Percentiles rank a stretch among this genome's conserved stretches.
These are phyloP conservation scores for Digitonthophagus gazella DNA, from an alignment of 2,888 invertebrate genomes.

Conservation along the genomic window DNA sequence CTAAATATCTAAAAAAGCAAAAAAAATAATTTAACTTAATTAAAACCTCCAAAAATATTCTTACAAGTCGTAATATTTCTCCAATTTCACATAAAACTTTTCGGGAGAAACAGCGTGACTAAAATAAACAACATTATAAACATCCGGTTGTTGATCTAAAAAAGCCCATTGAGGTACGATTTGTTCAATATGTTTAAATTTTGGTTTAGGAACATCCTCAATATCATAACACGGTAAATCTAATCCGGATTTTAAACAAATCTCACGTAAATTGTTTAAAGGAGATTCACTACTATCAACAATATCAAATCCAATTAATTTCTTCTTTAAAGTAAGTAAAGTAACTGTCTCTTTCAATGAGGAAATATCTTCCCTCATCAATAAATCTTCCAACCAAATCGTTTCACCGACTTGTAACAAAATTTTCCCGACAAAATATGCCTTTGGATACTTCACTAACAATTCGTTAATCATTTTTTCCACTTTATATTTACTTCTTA, in stretches of 20 bases:
- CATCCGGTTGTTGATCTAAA: conserved; percentile 48
- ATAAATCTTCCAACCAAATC: conserved; percentile 65
- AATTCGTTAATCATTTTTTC: conserved; percentile 18
- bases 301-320: conserved; percentile 52
- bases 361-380: conserved; percentile 57
- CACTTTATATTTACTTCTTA: conserved; percentile 22
- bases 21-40: background rate
- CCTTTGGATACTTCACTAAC: conserved; percentile 32
- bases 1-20: conserved; percentile 38
- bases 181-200: conserved; percentile 29
- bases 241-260: conserved; percentile 50
- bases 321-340: conserved; percentile 56
- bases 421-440: conserved; percentile 52
- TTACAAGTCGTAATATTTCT: conserved; percentile 52
- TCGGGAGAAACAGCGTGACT: conserved; percentile 52
- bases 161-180: conserved; percentile 53
- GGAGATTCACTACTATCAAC: conserved; percentile 54
- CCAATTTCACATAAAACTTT: conserved; percentile 54
- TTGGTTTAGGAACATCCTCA: conserved; percentile 27
- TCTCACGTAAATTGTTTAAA: conserved; percentile 51
- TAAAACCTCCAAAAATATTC: conserved; percentile 12
- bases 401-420: conserved; percentile 59
- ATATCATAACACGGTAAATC: conserved; percentile 39
- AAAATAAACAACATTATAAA: conserved; percentile 51
- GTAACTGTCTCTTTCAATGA: conserved; percentile 55